Conservation (phyloP, 2,797 vertebrate genomes). For the Furcifer pardalis region DNA sequence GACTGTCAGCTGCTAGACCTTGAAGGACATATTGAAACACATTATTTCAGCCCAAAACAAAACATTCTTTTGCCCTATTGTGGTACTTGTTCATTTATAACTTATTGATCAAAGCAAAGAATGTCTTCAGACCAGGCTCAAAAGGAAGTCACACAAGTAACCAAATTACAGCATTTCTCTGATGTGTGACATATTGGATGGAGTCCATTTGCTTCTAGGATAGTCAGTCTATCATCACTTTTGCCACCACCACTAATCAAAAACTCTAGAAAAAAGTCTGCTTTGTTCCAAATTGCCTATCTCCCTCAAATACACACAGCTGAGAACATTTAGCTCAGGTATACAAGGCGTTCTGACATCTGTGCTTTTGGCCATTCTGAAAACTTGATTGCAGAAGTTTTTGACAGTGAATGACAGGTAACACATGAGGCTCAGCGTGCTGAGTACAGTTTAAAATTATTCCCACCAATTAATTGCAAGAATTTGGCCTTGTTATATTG, state of each 20-base stretch:
- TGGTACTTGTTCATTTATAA: slow-evolving; percentile 62
- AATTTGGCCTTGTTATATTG: neutral
- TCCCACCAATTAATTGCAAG: neutral
- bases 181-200: slow-evolving; percentile 31
- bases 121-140: slow-evolving; percentile 51
- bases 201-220: slow-evolving; percentile 50
- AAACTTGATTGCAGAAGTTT: slow-evolving; percentile 38
- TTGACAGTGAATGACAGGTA: slow-evolving; percentile 19
- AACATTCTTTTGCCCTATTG: slow-evolving; percentile 45
- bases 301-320: slow-evolving; percentile 54
- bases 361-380: slow-evolving; percentile 41
- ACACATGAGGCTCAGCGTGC: fast-evolving
- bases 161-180: slow-evolving; percentile 58
- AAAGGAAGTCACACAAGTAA: slow-evolving; percentile 34
- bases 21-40: slow-evolving; percentile 11
- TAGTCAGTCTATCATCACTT: slow-evolving; percentile 49
- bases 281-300: slow-evolving; percentile 49
- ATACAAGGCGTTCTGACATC: slow-evolving; percentile 25
- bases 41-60: slow-evolving; percentile 51
- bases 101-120: slow-evolving; percentile 68
- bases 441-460: neutral
- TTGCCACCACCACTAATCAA: slow-evolving; percentile 37
- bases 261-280: slow-evolving; percentile 37
- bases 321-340: slow-evolving; percentile 54
- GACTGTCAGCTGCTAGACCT: neutral